phyloP scores from a whole-genome alignment of 35 echinoderm and acorn worm genomes.

The Ophioderma brevispina region DNA sequence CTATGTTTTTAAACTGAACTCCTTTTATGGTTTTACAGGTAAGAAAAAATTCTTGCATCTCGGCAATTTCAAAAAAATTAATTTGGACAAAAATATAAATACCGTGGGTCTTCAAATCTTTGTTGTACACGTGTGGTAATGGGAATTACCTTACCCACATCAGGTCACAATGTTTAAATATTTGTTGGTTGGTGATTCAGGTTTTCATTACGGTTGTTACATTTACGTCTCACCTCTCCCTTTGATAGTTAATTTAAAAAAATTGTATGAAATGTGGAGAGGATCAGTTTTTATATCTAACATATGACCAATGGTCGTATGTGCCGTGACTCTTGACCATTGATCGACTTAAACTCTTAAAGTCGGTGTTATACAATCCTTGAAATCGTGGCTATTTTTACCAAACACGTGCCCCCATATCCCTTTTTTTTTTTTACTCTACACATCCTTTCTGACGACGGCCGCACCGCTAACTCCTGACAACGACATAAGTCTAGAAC shows the following conservation, averaged over 20 bases:
- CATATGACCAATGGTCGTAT: too few species aligned
- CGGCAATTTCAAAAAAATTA: too few species aligned
- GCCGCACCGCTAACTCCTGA: background rate
- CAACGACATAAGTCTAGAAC: background rate
- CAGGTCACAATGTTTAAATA: background rate
- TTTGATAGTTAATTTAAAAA: too few species aligned
- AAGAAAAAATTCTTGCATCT: background rate
- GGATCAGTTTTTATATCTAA: too few species aligned
- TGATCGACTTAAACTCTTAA: background rate
- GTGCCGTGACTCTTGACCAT: too few species aligned
- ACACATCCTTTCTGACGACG: background rate
- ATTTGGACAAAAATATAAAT: too few species aligned
- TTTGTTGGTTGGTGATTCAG: too few species aligned
- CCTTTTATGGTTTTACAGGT: background rate
- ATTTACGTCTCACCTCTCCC: too few species aligned
- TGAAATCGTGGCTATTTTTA: background rate
- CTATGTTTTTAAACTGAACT: conserved; percentile 16
- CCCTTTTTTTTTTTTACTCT: background rate
- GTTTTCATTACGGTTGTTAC: too few species aligned
- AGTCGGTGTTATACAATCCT: background rate
- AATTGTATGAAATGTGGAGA: too few species aligned
- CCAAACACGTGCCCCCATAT: background rate
- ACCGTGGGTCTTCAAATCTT: background rate
- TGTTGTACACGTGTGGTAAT: background rate
- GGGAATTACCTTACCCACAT: too few species aligned